phyloP scores from a whole-genome alignment of 2,888 invertebrate species.

The Tenthredo amoena region DNA sequence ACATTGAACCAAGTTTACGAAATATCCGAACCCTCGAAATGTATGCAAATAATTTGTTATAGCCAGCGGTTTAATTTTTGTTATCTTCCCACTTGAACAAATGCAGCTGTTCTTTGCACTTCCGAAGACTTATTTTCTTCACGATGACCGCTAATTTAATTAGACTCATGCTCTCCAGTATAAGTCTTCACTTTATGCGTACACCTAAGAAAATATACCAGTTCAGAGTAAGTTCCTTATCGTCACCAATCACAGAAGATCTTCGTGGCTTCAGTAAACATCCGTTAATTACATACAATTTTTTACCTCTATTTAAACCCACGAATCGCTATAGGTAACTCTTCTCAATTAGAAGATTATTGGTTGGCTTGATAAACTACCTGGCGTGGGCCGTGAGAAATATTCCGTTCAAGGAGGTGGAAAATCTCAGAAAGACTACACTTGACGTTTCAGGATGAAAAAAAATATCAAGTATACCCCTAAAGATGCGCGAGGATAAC shows the following conservation, averaged over 20 bases:
- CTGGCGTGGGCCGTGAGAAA: conserved; percentile 37
- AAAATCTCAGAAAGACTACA: neutral
- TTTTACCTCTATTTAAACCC: neutral
- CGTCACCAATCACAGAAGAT: conserved; percentile 38
- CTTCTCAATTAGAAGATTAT: conserved; percentile 38
- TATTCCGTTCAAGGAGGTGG: neutral
- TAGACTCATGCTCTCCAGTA: neutral
- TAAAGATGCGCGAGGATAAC: neutral
- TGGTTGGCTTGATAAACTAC: conserved; percentile 39
- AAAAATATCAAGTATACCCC: conserved; percentile 23
- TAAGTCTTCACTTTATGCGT: neutral
- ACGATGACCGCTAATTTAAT: conserved; percentile 3
- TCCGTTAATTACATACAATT: conserved; percentile 35
- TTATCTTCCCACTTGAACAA: neutral
- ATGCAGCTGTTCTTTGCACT: neutral
- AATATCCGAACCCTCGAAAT: neutral
- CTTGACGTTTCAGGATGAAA: neutral
- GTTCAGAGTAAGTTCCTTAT: neutral
- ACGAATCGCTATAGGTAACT: conserved; percentile 4
- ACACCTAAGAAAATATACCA: neutral
- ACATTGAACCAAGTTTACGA: neutral
- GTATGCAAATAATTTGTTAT: conserved; percentile 9
- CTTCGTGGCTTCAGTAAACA: neutral
- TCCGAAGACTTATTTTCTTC: neutral
- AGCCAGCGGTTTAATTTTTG: neutral